Evolutionary conservation across 2,113 vertebrate genomes (phyloP).

Genomic region (Taxidea taxus): DNA sequence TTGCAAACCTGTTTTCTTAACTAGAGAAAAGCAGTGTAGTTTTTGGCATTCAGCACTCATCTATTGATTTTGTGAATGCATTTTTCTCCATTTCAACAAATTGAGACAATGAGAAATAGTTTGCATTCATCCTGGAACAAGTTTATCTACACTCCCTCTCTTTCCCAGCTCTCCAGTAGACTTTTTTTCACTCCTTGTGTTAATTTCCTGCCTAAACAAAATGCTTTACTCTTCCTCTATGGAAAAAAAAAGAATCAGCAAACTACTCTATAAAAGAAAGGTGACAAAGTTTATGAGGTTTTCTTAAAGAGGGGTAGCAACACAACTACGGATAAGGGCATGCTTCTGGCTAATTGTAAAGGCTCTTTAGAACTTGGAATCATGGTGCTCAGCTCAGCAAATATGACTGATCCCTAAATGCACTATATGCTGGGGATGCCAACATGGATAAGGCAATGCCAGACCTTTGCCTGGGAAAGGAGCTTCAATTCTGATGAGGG

Average conservation of each 20-base stretch:
- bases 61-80: constrained; percentile 34
- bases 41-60: constrained; percentile 18
- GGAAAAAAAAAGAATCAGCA: background rate
- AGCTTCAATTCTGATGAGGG: background rate
- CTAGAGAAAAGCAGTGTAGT: background rate
- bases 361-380: constrained; percentile 20
- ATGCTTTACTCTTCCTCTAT: background rate
- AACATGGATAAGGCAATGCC: background rate
- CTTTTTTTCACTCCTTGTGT: background rate
- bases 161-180: background rate
- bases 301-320: background rate
- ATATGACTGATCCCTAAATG: background rate
- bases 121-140: background rate
- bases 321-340: background rate
- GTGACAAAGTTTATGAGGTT: background rate
- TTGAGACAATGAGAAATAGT: background rate
- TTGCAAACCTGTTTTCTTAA: constrained; percentile 28
- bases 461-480: background rate
- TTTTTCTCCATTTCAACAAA: constrained; percentile 39
- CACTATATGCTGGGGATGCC: background rate
- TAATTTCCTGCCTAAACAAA: constrained; percentile 43
- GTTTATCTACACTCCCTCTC: constrained; percentile 3
- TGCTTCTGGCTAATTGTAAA: background rate
- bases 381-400: background rate
- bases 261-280: background rate